phyloP scores from a whole-genome alignment of 2,888 invertebrate species.

The Eupithecia exiguata region DNA sequence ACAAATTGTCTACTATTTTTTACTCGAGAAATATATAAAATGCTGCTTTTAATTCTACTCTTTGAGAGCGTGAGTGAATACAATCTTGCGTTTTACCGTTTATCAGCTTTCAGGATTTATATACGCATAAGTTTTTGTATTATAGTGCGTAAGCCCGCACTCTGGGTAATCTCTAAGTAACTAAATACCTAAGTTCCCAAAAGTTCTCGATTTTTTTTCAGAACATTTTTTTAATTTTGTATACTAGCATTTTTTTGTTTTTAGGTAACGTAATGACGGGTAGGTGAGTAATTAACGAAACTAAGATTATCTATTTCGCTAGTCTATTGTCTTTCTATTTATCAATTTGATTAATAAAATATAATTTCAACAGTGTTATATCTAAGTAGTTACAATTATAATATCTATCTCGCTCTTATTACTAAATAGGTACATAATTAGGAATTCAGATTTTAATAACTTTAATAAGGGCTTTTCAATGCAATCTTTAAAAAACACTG shows the following conservation, averaged over 20 bases:
- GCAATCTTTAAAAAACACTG: too few relatives aligned
- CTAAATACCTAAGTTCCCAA: too few relatives aligned
- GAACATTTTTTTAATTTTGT: too few relatives aligned
- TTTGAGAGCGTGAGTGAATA: constrained; percentile 25
- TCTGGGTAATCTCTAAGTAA: too few relatives aligned
- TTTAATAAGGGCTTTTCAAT: too few relatives aligned
- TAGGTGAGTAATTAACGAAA: background rate
- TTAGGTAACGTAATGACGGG: background rate
- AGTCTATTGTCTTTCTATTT: too few relatives aligned
- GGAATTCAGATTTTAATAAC: background rate
- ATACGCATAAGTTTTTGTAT: background rate
- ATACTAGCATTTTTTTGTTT: too few relatives aligned
- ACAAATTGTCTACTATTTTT: constrained; percentile 29
- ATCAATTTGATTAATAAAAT: too few relatives aligned
- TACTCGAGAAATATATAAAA: constrained; percentile 24
- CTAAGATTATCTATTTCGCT: background rate
- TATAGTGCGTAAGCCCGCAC: too few relatives aligned
- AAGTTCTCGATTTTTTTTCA: too few relatives aligned
- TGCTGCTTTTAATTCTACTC: constrained; percentile 25
- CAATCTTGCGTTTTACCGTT: constrained; percentile 15
- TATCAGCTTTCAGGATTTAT: background rate
- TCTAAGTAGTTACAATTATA: too few relatives aligned
- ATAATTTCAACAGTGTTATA: too few relatives aligned
- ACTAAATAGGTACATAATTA: background rate
- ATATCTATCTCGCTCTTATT: background rate